phyloP scores from a whole-genome alignment of 2,888 invertebrate genomes.

The Seira sanloemensis region DNA sequence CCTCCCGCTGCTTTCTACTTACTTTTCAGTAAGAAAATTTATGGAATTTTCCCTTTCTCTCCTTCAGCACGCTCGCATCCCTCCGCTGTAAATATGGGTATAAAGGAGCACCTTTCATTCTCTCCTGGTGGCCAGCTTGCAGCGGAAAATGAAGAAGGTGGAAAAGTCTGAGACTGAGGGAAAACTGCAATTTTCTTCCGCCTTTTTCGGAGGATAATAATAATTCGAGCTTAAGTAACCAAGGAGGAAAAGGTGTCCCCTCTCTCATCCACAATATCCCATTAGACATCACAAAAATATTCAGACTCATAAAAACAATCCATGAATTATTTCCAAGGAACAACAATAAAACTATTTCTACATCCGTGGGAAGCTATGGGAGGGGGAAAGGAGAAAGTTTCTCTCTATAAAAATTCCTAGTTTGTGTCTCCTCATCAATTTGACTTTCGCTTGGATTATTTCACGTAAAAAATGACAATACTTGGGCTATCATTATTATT shows the following conservation, averaged over 20 bases:
- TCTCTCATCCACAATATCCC: constrained; percentile 42
- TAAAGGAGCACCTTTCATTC: background rate
- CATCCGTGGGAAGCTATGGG: constrained; percentile 1
- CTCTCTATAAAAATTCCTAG: background rate
- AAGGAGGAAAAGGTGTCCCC: constrained; percentile 51
- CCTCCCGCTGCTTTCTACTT: constrained; percentile 63
- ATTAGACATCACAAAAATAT: constrained; percentile 60
- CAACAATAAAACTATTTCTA: constrained; percentile 66
- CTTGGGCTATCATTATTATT: background rate
- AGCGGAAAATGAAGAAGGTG: background rate
- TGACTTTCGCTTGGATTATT: background rate
- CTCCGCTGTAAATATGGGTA: too few species aligned
- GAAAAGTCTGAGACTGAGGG: background rate
- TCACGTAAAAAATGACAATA: background rate
- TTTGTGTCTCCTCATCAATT: constrained; percentile 11
- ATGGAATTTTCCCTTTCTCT: constrained; percentile 56
- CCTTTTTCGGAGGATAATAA: background rate
- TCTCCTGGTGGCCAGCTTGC: background rate
- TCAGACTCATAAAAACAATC: constrained; percentile 64
- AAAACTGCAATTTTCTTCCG: constrained; percentile 1
- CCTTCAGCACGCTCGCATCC: background rate
- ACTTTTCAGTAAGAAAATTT: constrained; percentile 60
- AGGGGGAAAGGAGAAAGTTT: constrained; percentile 15
- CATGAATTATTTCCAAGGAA: constrained; percentile 64
- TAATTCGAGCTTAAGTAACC: background rate